These are phyloP conservation scores for Motacilla tschutschensis DNA, from an alignment of 2,113 vertebrate genomes.

Conservation along the genomic window DNA sequence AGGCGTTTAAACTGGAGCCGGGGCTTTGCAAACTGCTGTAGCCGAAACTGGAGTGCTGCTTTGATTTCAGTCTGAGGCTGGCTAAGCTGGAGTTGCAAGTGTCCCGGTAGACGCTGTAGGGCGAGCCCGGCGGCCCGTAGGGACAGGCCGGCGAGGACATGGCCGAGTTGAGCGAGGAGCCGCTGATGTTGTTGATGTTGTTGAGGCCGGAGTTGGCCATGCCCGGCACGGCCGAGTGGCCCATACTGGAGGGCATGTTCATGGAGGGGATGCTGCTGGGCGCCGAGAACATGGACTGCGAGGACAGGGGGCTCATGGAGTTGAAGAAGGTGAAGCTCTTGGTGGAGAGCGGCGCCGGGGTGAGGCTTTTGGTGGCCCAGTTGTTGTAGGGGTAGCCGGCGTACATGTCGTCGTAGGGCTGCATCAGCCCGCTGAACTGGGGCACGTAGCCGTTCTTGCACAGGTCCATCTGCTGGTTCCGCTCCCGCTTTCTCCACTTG, in stretches of 20 bases:
- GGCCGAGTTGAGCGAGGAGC: constrained; percentile 91
- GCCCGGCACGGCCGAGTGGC: constrained; percentile 87
- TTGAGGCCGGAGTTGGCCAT: constrained; percentile 90
- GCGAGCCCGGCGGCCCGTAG: constrained; percentile 90
- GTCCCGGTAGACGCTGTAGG: constrained; percentile 97
- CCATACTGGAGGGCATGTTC: constrained; percentile 96
- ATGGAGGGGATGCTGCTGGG: constrained; percentile 96
- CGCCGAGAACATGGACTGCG: constrained; percentile 96
- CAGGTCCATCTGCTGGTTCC: constrained; percentile 98
- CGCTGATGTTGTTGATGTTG: constrained; percentile 95
- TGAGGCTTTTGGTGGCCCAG: constrained; percentile 96
- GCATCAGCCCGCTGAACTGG: constrained; percentile 97
- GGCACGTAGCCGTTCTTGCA: constrained; percentile 98
- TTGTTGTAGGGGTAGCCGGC: constrained; percentile 97
- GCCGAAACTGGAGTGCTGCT: constrained; percentile 96
- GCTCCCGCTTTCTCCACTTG: constrained; percentile 97
- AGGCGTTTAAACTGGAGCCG: constrained; percentile 91
- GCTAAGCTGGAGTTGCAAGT: constrained; percentile 97
- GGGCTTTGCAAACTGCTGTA: constrained; percentile 94
- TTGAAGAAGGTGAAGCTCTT: constrained; percentile 99
- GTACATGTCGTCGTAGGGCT: constrained; percentile 97
- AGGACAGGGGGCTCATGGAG: constrained; percentile 95
- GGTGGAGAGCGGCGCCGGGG: constrained; percentile 90
- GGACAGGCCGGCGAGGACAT: constrained; percentile 93
- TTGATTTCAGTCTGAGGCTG: constrained; percentile 96